phyloP scores from a whole-genome alignment of 2,113 vertebrate genomes.

The Aptenodytes forsteri region DNA sequence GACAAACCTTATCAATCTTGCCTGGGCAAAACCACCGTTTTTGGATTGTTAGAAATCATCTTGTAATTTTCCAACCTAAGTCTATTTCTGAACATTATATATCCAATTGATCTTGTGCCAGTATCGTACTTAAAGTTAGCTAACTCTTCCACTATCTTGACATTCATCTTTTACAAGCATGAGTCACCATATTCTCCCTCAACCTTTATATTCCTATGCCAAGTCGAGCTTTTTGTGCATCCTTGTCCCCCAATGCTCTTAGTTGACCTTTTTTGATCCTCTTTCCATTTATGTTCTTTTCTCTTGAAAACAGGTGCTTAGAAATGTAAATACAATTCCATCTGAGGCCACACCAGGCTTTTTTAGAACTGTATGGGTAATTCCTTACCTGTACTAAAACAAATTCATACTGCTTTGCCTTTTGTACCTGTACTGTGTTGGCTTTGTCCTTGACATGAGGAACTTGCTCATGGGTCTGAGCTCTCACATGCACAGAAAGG shows the following conservation, averaged over 20 bases:
- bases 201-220: not conserved
- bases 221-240: not conserved
- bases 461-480: not conserved
- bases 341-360: not conserved
- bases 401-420: not conserved
- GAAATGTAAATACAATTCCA: not conserved
- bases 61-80: not conserved
- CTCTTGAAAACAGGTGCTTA: not conserved
- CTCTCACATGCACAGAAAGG: not conserved
- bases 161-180: not conserved
- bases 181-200: not conserved
- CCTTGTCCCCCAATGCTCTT: rapidly evolving
- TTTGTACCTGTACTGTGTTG: not conserved
- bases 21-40: not conserved
- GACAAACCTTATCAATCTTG: not conserved
- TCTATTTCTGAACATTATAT: not conserved
- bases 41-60: not conserved
- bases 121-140: not conserved
- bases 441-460: not conserved
- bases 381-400: not conserved
- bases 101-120: not conserved
- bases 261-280: not conserved
- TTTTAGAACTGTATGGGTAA: not conserved
- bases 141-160: not conserved
- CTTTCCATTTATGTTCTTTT: not conserved